Base-by-base conservation (phyloP, 2,888 invertebrate species). In the Morpho helenor region DNA sequence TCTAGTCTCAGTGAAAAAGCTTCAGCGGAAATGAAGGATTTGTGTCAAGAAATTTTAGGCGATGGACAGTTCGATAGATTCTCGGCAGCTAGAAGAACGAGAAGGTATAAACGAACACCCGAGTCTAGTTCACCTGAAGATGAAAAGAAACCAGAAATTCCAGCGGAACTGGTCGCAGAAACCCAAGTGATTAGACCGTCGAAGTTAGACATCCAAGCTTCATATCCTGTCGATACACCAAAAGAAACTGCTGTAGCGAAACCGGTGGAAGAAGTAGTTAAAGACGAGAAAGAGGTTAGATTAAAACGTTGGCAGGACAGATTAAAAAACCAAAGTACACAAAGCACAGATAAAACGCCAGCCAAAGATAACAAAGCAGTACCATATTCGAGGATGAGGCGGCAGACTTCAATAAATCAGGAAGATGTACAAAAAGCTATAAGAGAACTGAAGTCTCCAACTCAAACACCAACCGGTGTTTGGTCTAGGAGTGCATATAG, bases 51-150 rank as follows among this genome's bases (percentile, higher is more conserved):
- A 66, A 87, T 91, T 9, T 80, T 95, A 48, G 95, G 95, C 0
- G 94, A 94, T 73, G 96, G 96, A 2, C 95, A 96, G 69, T 97
- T 97, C 66, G 96, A 97, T 75, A 91, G 97, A 67, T 96, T 95
- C 73, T 96, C 97, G 0, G 94, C 95, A 4, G 93, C 96, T 0
- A 91, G 97, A 67, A 91, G 96, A 67, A 97, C 97, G 0, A 92
- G 97, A 60, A 90, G 97, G 47, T 96, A 96, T 71, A 96, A 96
- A 70, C 87, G 94, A 42, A 92, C 91, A 51, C 89, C 93, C 9
- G 93, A 94, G 69, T 83, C 89, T 7, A 92, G 91, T 73, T 91
- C 91, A 31, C 91, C 91, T 8, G 92, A 92, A 66, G 92, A 93
- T 68, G 92, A 92, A 54, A 88, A 87, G 72, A 86, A 87, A 64